Evolutionary conservation across 1,140 invertebrate genomes (phyloP), one percentile per base, ranked within the genome.

Genomic region (Bombus difficillimus): DNA sequence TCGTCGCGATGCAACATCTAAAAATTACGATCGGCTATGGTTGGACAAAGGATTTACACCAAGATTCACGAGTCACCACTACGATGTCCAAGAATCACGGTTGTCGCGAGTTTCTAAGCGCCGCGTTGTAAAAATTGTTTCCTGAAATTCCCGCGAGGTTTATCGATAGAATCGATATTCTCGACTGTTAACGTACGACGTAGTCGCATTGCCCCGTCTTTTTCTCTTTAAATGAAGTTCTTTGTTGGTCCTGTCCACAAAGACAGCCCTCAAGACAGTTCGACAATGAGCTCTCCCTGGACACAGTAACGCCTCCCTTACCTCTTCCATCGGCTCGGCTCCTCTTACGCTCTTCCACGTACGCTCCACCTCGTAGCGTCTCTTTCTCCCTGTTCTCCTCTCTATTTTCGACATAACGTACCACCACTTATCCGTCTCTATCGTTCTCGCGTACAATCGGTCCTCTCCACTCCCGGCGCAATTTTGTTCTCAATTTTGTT

Each of bases 401-500:
- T 71, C 62, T 62, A 69, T 59, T 73, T 83, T 72, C 81, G 47
- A 74, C 83, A 53, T 72, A 85, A 85, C 77, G 84, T 81, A 81
- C 79, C 72, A 57, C 84, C 84, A 74, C 79, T 86, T 86, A 84
- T 83, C 85, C 78, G 71, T 82, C 77, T 84, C 85, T 87, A 77
- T 81, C 80, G 77, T 85, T 86, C 78, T 25, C 73, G 59, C 69
- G 80, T 81, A 90, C 89, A 88, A 88, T 91, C 89, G 75, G 66
- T 57, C 76, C 85, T 77, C 91, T 88, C 85, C 84, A 90, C 86
- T 86, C 43, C 86, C 87, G 85, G 74, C 86, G 91, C 89, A 92
- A 92, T 92, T 92, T 92, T 92, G 89, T 90, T 90, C 89, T 89
- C 88, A 91, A 92, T 92, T 92, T 92, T 92, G 87, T 91, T 92